These are phyloP conservation scores for Unio delphinus DNA, from an alignment of 2,888 invertebrate species.

Conservation along the genomic window DNA sequence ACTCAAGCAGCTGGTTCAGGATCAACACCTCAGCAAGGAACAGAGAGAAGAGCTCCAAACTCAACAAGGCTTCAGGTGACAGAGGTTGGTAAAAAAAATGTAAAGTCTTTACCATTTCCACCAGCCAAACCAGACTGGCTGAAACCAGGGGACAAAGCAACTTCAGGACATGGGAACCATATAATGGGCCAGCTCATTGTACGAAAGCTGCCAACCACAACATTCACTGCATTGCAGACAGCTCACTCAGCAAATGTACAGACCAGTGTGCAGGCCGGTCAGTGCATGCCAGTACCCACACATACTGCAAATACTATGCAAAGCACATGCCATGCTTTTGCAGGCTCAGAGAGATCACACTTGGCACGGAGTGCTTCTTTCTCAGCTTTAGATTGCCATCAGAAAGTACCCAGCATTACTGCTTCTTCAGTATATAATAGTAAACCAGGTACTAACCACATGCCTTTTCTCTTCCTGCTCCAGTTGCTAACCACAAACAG, in stretches of 20 bases:
- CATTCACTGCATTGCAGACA: conserved; percentile 16
- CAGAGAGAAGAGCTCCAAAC: too few relatives aligned
- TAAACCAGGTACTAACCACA: conserved; percentile 23
- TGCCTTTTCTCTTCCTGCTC: not conserved
- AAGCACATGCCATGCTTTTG: conserved; percentile 10
- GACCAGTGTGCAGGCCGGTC: conserved; percentile 5
- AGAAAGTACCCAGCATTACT: conserved; percentile 3
- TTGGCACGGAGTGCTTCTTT: conserved; percentile 39
- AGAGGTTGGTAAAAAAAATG: conserved; percentile 29
- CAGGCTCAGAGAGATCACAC: conserved; percentile 11
- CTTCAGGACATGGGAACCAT: conserved; percentile 12
- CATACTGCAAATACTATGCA: not conserved
- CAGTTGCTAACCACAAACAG: not conserved
- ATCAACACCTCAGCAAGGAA: too few relatives aligned
- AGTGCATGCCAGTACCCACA: conserved; percentile 15
- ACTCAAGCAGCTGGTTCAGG: too few relatives aligned
- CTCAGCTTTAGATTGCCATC: conserved; percentile 19
- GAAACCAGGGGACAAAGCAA: conserved; percentile 10
- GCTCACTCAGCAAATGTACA: conserved; percentile 18
- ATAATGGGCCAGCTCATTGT: conserved; percentile 10
- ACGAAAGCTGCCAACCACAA: conserved; percentile 11
- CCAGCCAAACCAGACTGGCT: conserved; percentile 12
- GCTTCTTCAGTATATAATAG: conserved; percentile 11
- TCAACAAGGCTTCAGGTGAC: conserved; percentile 15
- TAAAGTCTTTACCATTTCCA: conserved; percentile 13